phyloP scores from a whole-genome alignment of 2,797 vertebrate genomes.

The Schizopygopsis pylzovi region DNA sequence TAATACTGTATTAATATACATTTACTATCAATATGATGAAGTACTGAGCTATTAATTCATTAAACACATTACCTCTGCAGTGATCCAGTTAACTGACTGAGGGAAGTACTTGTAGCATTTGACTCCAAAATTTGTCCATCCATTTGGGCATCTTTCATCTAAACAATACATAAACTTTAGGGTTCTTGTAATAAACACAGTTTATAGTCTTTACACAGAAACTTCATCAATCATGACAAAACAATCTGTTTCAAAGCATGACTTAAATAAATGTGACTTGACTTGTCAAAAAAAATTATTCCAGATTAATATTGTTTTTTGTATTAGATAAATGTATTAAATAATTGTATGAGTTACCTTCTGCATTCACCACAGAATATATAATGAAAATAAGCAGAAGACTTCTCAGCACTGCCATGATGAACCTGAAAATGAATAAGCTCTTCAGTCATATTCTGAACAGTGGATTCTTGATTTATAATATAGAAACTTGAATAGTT shows the following conservation, averaged over 20 bases:
- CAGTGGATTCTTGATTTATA: background rate
- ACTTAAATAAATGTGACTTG: no score
- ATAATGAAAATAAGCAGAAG: background rate
- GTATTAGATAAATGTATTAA: no score
- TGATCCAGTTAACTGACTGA: background rate
- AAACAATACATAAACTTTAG: background rate
- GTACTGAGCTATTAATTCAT: no score
- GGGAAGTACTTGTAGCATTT: background rate
- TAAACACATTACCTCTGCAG: background rate
- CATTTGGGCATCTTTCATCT: background rate
- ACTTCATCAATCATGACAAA: background rate
- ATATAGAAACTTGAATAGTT: background rate
- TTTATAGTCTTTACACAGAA: background rate
- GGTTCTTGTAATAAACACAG: background rate
- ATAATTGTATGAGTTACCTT: background rate
- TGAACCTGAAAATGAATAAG: background rate
- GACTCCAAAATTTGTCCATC: background rate
- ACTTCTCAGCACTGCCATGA: background rate
- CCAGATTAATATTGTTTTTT: no score
- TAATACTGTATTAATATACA: no score
- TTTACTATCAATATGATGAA: background rate
- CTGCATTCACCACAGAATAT: background rate
- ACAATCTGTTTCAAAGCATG: no score
- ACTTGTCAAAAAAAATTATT: no score
- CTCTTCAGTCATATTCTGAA: background rate